These are phyloP conservation scores for Excalfactoria chinensis DNA, from an alignment of 2,113 vertebrate species.

Conservation along the genomic window DNA sequence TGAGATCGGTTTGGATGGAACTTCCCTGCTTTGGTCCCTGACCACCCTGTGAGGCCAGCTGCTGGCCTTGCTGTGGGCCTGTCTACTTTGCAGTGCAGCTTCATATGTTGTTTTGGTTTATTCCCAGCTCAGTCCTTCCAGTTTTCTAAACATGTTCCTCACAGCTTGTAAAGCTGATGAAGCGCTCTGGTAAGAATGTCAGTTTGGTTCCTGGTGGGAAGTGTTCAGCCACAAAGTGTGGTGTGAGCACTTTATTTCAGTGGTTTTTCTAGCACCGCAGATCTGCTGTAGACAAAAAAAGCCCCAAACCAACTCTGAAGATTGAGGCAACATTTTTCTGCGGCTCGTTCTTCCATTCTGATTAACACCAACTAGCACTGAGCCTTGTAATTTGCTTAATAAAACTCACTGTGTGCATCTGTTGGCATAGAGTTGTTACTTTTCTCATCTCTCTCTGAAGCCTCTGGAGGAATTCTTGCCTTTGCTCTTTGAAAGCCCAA, in stretches of 20 bases:
- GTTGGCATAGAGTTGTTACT: not conserved
- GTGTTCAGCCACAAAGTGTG: not conserved
- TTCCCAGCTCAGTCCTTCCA: not conserved
- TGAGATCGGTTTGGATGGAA: not conserved
- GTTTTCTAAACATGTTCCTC: not conserved
- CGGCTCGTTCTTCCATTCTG: not conserved
- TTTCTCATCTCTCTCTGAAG: not conserved
- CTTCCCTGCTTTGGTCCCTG: not conserved
- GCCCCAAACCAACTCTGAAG: not conserved
- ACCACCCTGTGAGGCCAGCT: fast-evolving
- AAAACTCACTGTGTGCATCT: not conserved
- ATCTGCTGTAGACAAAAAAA: not conserved
- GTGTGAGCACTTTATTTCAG: not conserved
- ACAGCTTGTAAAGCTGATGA: not conserved
- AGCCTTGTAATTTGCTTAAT: not conserved
- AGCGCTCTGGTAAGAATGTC: not conserved
- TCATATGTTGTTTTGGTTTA: fast-evolving
- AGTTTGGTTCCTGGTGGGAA: not conserved
- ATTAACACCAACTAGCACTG: fast-evolving
- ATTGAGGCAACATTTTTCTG: not conserved
- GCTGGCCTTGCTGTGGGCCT: fast-evolving
- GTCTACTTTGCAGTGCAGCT: not conserved
- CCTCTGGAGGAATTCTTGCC: not conserved
- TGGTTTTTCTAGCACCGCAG: not conserved
- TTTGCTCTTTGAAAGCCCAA: not conserved